Base-by-base conservation (phyloP, 1,140 invertebrate genomes). In the Hyphantria cunea region DNA sequence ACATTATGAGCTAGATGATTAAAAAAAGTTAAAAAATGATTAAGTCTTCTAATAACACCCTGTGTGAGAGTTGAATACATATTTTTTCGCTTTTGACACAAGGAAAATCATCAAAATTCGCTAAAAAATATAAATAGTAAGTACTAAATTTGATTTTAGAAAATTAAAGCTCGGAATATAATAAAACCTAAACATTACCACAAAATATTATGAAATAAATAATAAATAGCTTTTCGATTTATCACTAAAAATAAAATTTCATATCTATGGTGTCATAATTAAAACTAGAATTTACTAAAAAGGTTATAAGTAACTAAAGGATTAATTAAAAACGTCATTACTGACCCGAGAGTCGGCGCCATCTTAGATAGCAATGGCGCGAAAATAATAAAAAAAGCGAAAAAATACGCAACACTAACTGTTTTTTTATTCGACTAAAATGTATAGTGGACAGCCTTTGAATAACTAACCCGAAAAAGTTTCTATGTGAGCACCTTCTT, bases 21-120 rank as follows among this genome's bases (percentile, higher is more conserved):
- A 48, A 9, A 41, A 33, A 48, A 58, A 37, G 6, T 14, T 15
- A 5, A 49, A 58, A 58, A 58, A 39, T 9, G 37, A 47, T 33
- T 48, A 48, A 58, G 55, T 58, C 55, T 58, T 58, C 45, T 58
- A 49, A 31, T 31, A 58, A 58, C 55, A 58, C 55, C 55, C 55
- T 58, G 55, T 58, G 44, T 47, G 34, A 34, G 45, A 49, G n/a
- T 25, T 32, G 11, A 31, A 47, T 10, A 25, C 13, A 0, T 12
- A 33, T 31, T 9, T 17, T 15, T 14, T 31, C 44, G 44, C 34
- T 58, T 58, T 49, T 58, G 33, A 41, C 11, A 41, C 6, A 44
- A 37, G 6, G 33, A 3, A 39, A 39, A 39, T 2, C 8, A 39
- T 39, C 7, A 37, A 37, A 37, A 37, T 37, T 10, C 7, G 11